Conservation (phyloP, 2,797 vertebrate species). For the Bovichtus diacanthus region DNA sequence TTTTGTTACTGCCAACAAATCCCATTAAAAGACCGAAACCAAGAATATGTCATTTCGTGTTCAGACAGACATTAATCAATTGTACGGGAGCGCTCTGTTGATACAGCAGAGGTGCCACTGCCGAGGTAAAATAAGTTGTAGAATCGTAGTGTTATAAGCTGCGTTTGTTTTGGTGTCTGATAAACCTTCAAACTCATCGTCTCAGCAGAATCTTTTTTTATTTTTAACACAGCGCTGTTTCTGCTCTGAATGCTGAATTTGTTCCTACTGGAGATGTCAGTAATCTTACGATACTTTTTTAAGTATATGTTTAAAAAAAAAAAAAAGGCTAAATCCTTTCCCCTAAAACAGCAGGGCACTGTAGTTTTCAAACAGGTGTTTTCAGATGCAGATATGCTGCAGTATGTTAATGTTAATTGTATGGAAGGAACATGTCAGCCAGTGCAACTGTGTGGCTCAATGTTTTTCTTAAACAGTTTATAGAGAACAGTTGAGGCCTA, state of each 20-base stretch:
- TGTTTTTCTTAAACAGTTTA: not conserved
- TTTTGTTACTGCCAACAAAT: not conserved
- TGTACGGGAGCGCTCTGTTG: not conserved
- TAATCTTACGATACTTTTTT: not conserved
- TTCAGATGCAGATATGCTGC: no score
- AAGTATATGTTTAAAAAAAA: no score
- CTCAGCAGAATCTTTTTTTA: not conserved
- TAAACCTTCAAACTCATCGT: not conserved
- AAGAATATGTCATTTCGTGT: not conserved
- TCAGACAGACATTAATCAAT: not conserved
- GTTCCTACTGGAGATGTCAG: not conserved
- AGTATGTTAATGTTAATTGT: not conserved
- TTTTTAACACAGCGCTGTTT: no score
- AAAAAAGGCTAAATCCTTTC: not conserved
- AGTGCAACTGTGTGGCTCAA: not conserved
- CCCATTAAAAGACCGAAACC: slow-evolving; percentile 12
- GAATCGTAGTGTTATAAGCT: not conserved
- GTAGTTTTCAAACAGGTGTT: not conserved
- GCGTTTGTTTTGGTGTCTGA: not conserved
- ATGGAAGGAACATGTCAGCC: not conserved
- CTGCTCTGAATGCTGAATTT: not conserved
- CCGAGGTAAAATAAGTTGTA: not conserved
- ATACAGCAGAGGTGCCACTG: not conserved
- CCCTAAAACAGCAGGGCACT: not conserved
- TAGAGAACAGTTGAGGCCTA: not conserved